phyloP scores from a whole-genome alignment of 2,888 invertebrate species.

The Philonicus albiceps region DNA sequence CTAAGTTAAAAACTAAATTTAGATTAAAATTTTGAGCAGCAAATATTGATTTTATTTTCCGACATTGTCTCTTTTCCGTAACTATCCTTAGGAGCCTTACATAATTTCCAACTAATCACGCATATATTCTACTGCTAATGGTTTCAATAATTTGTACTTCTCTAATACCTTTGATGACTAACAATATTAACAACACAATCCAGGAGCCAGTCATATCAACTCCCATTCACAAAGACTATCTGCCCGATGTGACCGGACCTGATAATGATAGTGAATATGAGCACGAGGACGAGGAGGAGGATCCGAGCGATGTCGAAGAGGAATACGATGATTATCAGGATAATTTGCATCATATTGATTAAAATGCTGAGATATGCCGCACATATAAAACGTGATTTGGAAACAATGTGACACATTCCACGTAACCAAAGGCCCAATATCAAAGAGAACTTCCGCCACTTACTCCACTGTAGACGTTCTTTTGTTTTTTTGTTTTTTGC shows the following conservation, averaged over 20 bases:
- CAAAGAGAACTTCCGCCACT: conserved; percentile 24
- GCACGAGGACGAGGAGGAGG: conserved; percentile 64
- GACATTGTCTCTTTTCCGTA: background rate
- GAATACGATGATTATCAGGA: conserved; percentile 70
- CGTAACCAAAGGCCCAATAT: conserved; percentile 36
- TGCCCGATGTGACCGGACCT: conserved; percentile 68
- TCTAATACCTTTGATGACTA: conserved; percentile 13
- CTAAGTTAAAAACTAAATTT: background rate
- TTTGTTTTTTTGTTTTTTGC: background rate
- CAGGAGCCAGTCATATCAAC: conserved; percentile 65
- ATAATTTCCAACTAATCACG: background rate
- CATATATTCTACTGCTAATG: background rate
- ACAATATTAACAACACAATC: conserved; percentile 39
- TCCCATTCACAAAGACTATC: conserved; percentile 67
- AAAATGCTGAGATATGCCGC: conserved; percentile 35
- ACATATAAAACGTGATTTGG: background rate
- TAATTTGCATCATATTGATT: conserved; percentile 62
- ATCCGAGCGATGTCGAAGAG: conserved; percentile 69
- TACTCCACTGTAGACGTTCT: conserved; percentile 7
- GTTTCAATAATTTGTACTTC: background rate
- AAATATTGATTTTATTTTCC: background rate
- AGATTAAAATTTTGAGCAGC: background rate
- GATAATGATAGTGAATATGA: conserved; percentile 68
- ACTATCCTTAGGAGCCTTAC: background rate
- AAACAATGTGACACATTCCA: background rate